phyloP scores from a whole-genome alignment of 2,888 invertebrate genomes.

The Lepidochrysops patricia region DNA sequence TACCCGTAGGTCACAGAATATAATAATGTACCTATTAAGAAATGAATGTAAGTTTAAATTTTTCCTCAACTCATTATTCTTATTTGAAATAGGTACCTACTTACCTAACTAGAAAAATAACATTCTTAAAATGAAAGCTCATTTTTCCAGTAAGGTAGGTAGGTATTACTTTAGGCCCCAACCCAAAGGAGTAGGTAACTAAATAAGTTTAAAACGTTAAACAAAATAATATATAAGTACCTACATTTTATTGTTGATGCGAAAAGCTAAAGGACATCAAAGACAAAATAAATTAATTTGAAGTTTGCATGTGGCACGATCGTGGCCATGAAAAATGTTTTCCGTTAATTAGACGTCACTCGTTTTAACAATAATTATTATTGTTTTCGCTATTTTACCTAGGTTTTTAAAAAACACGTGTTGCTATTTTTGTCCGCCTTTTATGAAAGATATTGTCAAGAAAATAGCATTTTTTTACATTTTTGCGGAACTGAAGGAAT shows the following conservation, averaged over 20 bases:
- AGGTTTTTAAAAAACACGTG: not conserved
- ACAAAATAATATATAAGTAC: not conserved
- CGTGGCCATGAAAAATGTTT: not conserved
- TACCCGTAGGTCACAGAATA: not conserved
- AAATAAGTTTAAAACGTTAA: not conserved
- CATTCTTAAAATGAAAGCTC: too few species aligned
- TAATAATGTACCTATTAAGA: too few species aligned
- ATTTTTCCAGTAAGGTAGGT: too few species aligned
- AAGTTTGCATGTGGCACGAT: not conserved
- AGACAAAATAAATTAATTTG: not conserved
- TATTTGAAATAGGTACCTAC: too few species aligned
- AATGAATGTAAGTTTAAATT: too few species aligned
- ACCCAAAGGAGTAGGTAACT: not conserved
- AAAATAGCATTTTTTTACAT: too few species aligned
- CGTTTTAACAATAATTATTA: not conserved
- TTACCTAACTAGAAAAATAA: too few species aligned
- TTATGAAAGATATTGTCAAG: not conserved
- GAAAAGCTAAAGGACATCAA: not conserved
- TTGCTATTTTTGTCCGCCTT: not conserved
- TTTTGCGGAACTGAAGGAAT: too few species aligned
- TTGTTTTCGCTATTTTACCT: not conserved
- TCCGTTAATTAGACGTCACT: not conserved
- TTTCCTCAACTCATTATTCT: too few species aligned
- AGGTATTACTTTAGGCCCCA: not conserved
- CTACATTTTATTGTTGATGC: too few species aligned